These are phyloP conservation scores for Engraulis encrasicolus DNA, from an alignment of 2,113 vertebrate genomes.

Conservation along the genomic window DNA sequence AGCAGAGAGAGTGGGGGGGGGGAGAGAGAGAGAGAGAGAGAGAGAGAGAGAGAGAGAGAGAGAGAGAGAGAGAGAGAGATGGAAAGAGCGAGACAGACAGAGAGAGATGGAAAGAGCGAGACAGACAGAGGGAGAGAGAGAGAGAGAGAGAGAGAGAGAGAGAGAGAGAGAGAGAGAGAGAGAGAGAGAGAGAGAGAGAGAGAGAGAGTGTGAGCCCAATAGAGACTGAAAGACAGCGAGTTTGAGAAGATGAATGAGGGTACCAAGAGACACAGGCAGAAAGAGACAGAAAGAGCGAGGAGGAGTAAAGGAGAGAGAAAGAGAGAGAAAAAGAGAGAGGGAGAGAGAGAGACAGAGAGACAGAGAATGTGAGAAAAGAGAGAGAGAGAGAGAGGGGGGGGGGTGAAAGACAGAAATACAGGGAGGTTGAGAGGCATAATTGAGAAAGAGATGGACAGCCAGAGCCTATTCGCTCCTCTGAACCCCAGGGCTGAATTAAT, in stretches of 20 bases:
- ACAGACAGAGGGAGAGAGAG: neutral
- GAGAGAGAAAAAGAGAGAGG: neutral
- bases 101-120: neutral
- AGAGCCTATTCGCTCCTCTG: neutral
- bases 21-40: neutral
- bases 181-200: neutral
- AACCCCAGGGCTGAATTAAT: neutral
- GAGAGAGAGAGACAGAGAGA: neutral
- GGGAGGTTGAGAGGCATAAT: too few relatives aligned
- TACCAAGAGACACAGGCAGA: too few relatives aligned
- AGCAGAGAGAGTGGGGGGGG: neutral
- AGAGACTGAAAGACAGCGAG: neutral
- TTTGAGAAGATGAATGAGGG: too few relatives aligned
- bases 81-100: neutral
- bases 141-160: neutral
- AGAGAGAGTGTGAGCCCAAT: too few relatives aligned
- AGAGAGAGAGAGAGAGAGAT: neutral
- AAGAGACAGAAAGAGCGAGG: neutral
- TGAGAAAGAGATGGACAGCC: neutral
- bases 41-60: neutral
- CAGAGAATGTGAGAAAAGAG: too few relatives aligned
- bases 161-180: slow-evolving; percentile 2
- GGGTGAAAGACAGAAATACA: neutral
- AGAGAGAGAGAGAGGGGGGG: neutral
- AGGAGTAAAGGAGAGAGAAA: neutral